phyloP scores from a whole-genome alignment of 2,797 vertebrate genomes.

The Anabacerthia variegaticeps region DNA sequence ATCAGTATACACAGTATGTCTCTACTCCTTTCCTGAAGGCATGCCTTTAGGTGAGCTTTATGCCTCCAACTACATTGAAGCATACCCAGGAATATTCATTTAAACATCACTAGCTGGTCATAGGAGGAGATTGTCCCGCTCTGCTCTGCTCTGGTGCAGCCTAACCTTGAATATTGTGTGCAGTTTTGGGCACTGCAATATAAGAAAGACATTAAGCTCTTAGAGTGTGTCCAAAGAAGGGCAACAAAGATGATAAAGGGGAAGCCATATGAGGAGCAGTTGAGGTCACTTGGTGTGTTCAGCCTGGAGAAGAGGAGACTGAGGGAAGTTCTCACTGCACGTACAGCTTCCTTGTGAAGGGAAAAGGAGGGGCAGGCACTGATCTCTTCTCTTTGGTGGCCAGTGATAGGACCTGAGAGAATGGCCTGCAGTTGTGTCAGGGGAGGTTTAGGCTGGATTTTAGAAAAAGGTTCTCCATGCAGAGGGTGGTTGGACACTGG shows the following conservation, averaged over 20 bases:
- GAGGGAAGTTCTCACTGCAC: not conserved
- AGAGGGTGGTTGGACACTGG: not conserved
- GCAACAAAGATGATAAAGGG: not conserved
- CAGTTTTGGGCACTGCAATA: not conserved
- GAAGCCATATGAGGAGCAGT: not conserved
- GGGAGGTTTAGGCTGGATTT: not conserved
- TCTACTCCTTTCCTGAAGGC: not conserved
- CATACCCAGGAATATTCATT: not conserved
- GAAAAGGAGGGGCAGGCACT: not conserved
- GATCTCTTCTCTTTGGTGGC: not conserved
- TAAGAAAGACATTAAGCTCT: not conserved
- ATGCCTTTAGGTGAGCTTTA: not conserved
- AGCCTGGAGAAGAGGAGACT: not conserved
- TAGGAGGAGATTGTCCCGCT: not conserved
- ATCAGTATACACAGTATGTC: fast-evolving
- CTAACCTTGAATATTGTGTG: not conserved
- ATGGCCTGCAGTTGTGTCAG: not conserved
- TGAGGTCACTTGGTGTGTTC: not conserved
- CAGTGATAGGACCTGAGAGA: not conserved
- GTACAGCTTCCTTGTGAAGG: not conserved
- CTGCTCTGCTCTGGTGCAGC: not conserved
- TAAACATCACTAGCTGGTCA: not conserved
- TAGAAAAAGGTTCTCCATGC: not conserved
- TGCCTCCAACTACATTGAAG: not conserved
- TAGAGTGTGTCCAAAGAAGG: not conserved